These are phyloP conservation scores for Motacilla alba DNA, from an alignment of 2,113 vertebrate genomes.

Conservation along the genomic window DNA sequence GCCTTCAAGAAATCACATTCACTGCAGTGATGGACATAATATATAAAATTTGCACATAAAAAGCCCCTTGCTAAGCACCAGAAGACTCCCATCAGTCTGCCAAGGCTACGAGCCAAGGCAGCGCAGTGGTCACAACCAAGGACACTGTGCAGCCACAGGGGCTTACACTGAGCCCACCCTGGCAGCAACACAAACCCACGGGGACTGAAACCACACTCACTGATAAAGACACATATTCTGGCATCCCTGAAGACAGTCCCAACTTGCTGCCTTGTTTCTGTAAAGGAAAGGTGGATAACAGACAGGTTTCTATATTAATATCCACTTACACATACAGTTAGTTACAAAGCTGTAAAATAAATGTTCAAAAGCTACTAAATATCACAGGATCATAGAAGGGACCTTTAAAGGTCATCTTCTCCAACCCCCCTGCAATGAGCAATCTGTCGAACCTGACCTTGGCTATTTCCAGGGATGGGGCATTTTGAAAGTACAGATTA, in stretches of 20 bases:
- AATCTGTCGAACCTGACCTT: background rate
- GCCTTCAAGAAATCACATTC: background rate
- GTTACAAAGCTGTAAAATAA: background rate
- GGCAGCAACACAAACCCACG: background rate
- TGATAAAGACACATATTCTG: background rate
- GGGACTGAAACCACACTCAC: background rate
- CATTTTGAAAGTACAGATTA: background rate
- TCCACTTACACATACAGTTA: rapidly evolving
- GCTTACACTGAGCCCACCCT: background rate
- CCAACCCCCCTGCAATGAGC: background rate
- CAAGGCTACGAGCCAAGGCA: background rate
- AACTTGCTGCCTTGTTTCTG: background rate
- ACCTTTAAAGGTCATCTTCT: background rate
- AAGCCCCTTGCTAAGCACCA: background rate
- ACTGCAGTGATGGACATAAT: background rate
- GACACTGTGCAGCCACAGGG: background rate
- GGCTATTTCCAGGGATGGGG: background rate
- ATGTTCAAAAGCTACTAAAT: background rate
- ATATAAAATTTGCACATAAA: background rate
- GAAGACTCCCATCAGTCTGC: background rate
- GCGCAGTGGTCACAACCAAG: background rate
- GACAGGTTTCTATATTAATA: background rate
- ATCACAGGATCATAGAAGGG: background rate
- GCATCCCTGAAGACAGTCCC: background rate
- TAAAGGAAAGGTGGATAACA: background rate